Evolutionary conservation across 2,797 vertebrate genomes (phyloP).

Genomic region (Parauchenoglanis punctatus): DNA sequence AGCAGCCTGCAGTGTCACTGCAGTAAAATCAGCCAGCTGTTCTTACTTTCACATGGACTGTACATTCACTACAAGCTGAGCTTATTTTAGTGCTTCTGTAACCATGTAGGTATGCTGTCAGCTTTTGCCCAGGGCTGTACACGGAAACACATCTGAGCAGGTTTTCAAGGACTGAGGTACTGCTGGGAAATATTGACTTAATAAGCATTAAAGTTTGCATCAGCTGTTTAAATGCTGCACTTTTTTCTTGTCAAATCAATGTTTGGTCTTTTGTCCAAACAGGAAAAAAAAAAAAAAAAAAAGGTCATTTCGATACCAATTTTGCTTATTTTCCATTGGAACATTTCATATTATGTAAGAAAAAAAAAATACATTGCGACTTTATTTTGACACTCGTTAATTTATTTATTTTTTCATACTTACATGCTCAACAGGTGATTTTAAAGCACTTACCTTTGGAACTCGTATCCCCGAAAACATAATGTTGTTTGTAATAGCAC

Average conservation of each 20-base stretch:
- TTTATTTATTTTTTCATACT: not conserved
- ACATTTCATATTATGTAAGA: not conserved
- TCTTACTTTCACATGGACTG: not conserved
- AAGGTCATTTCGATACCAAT: too few species aligned
- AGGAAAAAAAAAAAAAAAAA: not conserved
- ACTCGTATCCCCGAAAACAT: not conserved
- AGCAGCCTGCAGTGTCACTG: slow-evolving; percentile 12
- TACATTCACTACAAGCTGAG: not conserved
- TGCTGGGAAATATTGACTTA: not conserved
- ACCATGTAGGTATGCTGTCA: slow-evolving; percentile 2
- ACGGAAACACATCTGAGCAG: not conserved
- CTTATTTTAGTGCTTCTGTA: slow-evolving; percentile 21
- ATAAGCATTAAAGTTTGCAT: not conserved
- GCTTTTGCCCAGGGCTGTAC: not conserved
- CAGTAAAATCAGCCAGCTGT: not conserved
- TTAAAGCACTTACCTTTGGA: not conserved
- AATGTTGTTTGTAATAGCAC: too few species aligned
- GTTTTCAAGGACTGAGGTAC: not conserved
- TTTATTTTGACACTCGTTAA: too few species aligned
- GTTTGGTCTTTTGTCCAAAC: too few species aligned
- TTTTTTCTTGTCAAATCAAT: not conserved
- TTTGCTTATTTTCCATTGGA: not conserved
- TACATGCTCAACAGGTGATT: not conserved
- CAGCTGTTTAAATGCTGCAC: too few species aligned
- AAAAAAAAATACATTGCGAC: not conserved